Evolutionary conservation across 1,140 invertebrate genomes (phyloP), one percentile per base, ranked within the genome.

Genomic region (Oreohelix idahoensis): DNA sequence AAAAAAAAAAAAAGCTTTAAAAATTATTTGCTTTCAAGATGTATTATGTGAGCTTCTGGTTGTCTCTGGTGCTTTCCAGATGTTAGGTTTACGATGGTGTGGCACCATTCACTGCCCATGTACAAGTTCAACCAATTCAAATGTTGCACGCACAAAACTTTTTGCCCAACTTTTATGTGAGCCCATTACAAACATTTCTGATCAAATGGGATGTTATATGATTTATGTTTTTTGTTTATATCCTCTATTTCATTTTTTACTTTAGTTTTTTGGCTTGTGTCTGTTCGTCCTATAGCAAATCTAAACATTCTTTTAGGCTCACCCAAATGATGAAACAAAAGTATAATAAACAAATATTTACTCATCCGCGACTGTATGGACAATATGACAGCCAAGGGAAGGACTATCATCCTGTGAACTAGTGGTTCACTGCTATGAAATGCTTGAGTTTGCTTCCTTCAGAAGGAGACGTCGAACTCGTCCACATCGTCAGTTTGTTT

Each of bases 401-500:
- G 4, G 23, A 58, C 53, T n/a, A 58, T 58, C 4, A 58, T 23
- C 53, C 26, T 17, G 4, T 20, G 53, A 23, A 58, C 53, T 4
- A 58, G 53, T 23, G 53, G 23, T 4, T 58, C 53, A n/a, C 4
- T 20, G 26, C 10, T n/a, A n/a, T n/a, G n/a, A n/a, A n/a, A n/a
- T n/a, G n/a, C n/a, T 49, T 8, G 45, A 49, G 53, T 15, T 23
- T 35, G n/a, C 63, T 32, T 32, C 63, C 8, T 66, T 66, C 63
- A 66, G 63, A 66, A 66, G 8, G 63, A 11, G 29, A 66, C 63
- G 63, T 66, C 63, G 17, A 66, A 66, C n/a, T 66, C 39, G 35
- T 79, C 77, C 5, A 66, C 36, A 29, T 79, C 77, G 17, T 79
- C 77, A 15, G 17, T 53, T 35, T 63, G 63, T 45, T 79, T 79